Evolutionary conservation across 2,888 invertebrate species (phyloP), one percentile per base, ranked within the genome.

Genomic region (Pammene fasciana): DNA sequence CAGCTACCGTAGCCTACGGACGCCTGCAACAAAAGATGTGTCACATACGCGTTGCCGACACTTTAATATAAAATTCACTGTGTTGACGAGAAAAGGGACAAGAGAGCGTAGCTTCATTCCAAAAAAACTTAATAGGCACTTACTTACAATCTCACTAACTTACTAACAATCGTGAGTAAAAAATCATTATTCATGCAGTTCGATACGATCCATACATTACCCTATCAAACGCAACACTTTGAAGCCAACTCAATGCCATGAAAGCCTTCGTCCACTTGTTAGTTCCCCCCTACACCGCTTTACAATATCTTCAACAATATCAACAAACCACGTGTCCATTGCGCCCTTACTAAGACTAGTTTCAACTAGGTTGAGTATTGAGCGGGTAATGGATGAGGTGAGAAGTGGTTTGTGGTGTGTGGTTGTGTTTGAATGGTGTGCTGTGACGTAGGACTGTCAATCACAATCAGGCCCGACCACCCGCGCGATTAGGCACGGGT

Each of bases 391-490:
- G 64, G 57, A 59, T 26, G 18, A 34, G 8, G 52, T 52, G 52
- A 18, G 9, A 13, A 16, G 36, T 5, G 8, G 10, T 5, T 10
- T 16, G 45, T 43, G 7, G 65, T 43, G 43, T 46, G 54, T 46
- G 46, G 54, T 62, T 41, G 38, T 55, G 43, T n/a, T n/a, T 68
- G 67, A 66, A 48, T 72, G 66, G 60, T 57, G 54, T 73, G 74
- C 67, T 72, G 72, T 73, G 75, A 74, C 72, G 70, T 68, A 65
- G 46, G 68, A 61, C 72, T 74, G 75, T 75, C 75, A 75, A 75
- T 75, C 75, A 75, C 74, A 75, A 75, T 75, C 73, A 75, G 59
- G 46, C 68, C 50, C 70, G 75, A 74, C 75, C 75, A 75, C 75
- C 74, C 75, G 75, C 75, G 57, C 70, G 74, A 74, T 74, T 74